Evolutionary conservation across 1,140 invertebrate genomes (phyloP), one percentile per base, ranked within the genome.

Genomic region (Anoplophora glabripennis): DNA sequence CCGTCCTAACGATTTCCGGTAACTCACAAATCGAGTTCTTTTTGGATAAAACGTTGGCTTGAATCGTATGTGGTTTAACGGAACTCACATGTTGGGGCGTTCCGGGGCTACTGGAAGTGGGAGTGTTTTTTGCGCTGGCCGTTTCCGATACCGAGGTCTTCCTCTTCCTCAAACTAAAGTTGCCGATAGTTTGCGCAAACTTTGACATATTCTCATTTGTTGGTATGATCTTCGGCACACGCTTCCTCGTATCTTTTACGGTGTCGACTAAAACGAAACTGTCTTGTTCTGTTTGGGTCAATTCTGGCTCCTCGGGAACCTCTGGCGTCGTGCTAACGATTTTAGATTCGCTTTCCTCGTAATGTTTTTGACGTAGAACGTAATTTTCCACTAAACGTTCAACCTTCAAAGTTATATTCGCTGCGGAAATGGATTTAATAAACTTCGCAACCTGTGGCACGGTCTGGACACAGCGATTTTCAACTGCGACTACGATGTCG

Each of bases 401-500:
- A 0, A 89, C 81, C 12, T 86, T 76, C 11, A 86, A 67, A 8
- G 73, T 76, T 18, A 83, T 81, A 58, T 79, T 80, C 1, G 82
- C 75, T 12, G 70, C 71, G 35, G 76, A 72, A 37, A 69, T 61
- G 37, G 74, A 79, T 68, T 84, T 86, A 11, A 86, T 78, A 33
- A 86, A 75, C 77, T 88, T 87, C 18, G 82, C 81, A 21, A 90
- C 87, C 73, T 92, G 89, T 48, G 86, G 85, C 55, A 90, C 84
- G 42, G 81, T 86, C 7, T 79, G 81, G 0, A 94, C 83, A 53
- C 82, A 84, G 56, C 89, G 90, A 28, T 89, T 89, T 72, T 94
- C 91, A 4, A 94, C 86, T 7, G 88, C 85, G 4, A 93, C 72
- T 3, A 95, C 78, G 15, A 91, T 79, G 71, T 95, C 93, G 14